Evolutionary conservation across 2,797 vertebrate genomes (phyloP), one percentile per base, ranked within the genome.

Genomic region (Catostomus latipinnis): DNA sequence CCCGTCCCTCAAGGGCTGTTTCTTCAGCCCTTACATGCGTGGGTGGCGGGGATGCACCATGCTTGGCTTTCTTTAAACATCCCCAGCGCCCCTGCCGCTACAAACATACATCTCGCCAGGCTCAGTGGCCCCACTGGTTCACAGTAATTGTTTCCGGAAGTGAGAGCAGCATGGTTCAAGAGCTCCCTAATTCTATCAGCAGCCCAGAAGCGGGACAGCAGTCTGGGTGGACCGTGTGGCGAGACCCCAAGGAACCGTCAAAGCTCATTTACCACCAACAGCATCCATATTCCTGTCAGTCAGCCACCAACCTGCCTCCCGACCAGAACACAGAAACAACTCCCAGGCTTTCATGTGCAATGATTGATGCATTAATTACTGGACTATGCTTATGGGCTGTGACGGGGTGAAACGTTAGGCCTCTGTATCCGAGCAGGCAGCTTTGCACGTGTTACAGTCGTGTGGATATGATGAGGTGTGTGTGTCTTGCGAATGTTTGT

Each of bases 61-160:
- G 1, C 9, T 79, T 83, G 83, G 82, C 83, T 90, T 86, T 86
- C 82, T 86, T 83, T 90, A 90, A 91, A 92, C 88, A 90, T 75
- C 60, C 56, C 71, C 62, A 78, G 85, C 73, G 71, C 61, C 49
- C 85, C 77, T 77, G 63, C 74, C 14, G 46, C 61, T 87, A 74
- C 75, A 22, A 80, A 86, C 14, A 3, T 56, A 80, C 9, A 77
- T 77, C 85, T 80, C 4, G 13, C 70, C 85, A 65, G 16, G 80
- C 81, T 87, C 52, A 85, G 84, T 82, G 85, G 87, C 69, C 84
- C 84, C n/a, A 65, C 90, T 88, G 88, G 86, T 91, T 92, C 88
- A 89, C 86, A 87, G 89, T 93, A 92, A 93, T 93, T 92, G 89
- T 81, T 90, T 91, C 89, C 91, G 93, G 93, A 94, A 93, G 90